These are phyloP conservation scores for Crossaster papposus DNA, from an alignment of 53 echinoderm and acorn worm species.

Conservation along the genomic window DNA sequence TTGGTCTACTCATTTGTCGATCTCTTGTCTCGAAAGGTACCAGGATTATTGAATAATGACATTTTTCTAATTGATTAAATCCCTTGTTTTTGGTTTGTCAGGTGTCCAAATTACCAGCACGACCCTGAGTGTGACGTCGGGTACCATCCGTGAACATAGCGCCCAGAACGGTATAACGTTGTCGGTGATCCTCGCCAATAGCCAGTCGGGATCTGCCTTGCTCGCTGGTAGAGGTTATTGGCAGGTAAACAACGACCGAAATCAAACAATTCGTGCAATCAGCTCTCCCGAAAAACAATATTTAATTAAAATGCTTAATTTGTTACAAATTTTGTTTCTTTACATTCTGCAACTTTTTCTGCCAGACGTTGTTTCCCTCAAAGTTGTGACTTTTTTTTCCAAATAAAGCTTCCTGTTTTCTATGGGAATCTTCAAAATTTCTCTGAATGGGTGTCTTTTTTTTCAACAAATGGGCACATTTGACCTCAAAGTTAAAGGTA, in stretches of 20 bases:
- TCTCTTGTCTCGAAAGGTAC: too few species aligned
- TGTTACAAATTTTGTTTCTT: too few species aligned
- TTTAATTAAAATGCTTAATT: too few species aligned
- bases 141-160: slow-evolving; percentile 24
- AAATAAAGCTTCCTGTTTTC: too few species aligned
- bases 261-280: background rate
- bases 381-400: too few species aligned
- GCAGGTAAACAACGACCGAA: background rate
- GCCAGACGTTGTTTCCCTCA: too few species aligned
- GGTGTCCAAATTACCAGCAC: slow-evolving; percentile 66
- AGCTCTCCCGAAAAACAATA: background rate
- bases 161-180: slow-evolving; percentile 53
- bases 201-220: slow-evolving; percentile 52
- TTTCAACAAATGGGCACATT: too few species aligned
- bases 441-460: too few species aligned
- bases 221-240: slow-evolving; percentile 9
- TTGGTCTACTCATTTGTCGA: too few species aligned
- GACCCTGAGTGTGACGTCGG: slow-evolving; percentile 21
- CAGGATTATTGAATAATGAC: background rate
- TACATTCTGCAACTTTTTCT: too few species aligned
- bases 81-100: background rate
- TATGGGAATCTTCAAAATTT: too few species aligned
- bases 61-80: background rate
- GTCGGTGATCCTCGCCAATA: slow-evolving; percentile 63
- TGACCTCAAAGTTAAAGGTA: too few species aligned